A percentile compares a stretch with the other conserved stretches of the same genome.
Evolutionary conservation across 2,113 vertebrate genomes (phyloP).

Genomic region (Loxodonta africana): DNA sequence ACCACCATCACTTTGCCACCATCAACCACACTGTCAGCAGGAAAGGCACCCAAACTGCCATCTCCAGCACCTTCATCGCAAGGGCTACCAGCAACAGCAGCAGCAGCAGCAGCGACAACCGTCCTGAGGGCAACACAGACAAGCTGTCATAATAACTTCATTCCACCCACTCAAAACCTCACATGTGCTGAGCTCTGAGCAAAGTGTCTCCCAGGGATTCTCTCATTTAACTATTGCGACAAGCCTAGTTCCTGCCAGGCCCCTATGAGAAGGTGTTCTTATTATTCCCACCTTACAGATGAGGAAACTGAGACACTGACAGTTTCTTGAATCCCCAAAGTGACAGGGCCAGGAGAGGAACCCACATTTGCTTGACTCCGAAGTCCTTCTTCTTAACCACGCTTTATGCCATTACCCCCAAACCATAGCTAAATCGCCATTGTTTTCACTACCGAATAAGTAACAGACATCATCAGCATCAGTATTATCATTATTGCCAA

Average conservation of each 20-base stretch:
- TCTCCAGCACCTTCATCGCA: background rate
- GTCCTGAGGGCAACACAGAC: background rate
- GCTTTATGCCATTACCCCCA: background rate
- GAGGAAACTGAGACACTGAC: background rate
- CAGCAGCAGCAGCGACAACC: background rate
- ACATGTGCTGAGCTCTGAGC: accelerated
- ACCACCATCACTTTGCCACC: accelerated
- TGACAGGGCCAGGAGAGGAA: background rate
- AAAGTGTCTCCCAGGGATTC: accelerated
- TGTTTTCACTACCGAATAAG: background rate
- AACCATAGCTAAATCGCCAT: background rate
- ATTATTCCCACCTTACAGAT: background rate
- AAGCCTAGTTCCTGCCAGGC: accelerated
- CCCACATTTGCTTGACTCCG: background rate
- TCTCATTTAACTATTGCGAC: accelerated
- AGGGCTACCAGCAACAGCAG: accelerated
- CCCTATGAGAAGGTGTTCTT: accelerated
- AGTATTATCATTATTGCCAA: accelerated
- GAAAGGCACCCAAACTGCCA: accelerated
- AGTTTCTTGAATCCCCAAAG: background rate
- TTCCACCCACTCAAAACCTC: accelerated
- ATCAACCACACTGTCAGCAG: accelerated
- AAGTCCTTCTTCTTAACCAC: background rate
- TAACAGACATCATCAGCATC: accelerated
- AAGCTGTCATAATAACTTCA: accelerated